Percentiles rank a stretch among this genome's conserved stretches.
These are phyloP conservation scores for Emydocephalus ijimae DNA, from an alignment of 2,113 vertebrate species.

Conservation along the genomic window DNA sequence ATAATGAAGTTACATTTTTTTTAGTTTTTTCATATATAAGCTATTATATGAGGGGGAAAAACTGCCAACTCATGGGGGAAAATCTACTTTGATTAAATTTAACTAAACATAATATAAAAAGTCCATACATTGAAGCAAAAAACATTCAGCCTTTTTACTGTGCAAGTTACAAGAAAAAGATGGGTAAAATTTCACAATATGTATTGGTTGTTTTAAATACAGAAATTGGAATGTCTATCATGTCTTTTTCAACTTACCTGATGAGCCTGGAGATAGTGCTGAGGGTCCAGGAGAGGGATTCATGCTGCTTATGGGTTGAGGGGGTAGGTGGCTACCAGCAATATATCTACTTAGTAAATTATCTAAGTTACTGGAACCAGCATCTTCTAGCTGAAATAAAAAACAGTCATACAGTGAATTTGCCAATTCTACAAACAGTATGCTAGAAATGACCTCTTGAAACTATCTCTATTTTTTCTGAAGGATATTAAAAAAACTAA, in stretches of 20 bases:
- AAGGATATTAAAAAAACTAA: neutral
- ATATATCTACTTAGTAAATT: constrained; percentile 91
- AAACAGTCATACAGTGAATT: constrained; percentile 14
- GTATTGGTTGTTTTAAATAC: neutral
- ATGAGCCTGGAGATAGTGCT: constrained; percentile 92
- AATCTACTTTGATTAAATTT: neutral
- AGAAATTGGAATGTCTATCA: constrained; percentile 15
- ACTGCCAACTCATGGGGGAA: neutral
- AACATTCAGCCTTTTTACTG: neutral
- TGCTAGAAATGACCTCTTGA: neutral
- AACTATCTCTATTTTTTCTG: neutral
- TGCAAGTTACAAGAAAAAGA: neutral
- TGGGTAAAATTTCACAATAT: neutral
- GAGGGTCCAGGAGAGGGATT: constrained; percentile 92
- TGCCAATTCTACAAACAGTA: constrained; percentile 11
- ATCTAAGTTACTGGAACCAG: constrained; percentile 90
- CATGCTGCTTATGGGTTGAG: constrained; percentile 81
- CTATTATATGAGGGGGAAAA: neutral
- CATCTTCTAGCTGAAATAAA: constrained; percentile 87
- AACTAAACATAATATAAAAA: neutral
- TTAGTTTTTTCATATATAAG: neutral
- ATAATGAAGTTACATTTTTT: neutral
- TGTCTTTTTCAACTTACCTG: constrained; percentile 75
- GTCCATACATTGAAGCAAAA: neutral
- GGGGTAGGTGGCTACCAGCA: constrained; percentile 85